These are phyloP conservation scores for Henicopernis longicauda DNA, from an alignment of 2,113 vertebrate genomes.

Conservation along the genomic window DNA sequence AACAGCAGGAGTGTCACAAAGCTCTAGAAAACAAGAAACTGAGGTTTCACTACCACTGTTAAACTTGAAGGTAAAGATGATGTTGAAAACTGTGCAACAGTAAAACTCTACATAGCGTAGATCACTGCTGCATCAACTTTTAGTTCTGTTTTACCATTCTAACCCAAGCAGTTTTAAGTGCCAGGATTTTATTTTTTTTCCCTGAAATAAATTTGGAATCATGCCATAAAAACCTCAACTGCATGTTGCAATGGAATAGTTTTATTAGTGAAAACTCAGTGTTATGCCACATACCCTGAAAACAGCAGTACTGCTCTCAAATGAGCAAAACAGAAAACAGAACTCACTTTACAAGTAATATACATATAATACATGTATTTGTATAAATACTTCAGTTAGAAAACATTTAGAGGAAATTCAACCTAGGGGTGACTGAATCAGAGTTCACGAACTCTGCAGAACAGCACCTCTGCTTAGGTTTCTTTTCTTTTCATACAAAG, in stretches of 20 bases:
- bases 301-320: not conserved
- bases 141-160: not conserved
- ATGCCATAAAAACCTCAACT: not conserved
- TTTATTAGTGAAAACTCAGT: not conserved
- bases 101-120: not conserved
- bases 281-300: not conserved
- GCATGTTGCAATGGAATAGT: not conserved
- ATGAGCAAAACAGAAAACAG: not conserved
- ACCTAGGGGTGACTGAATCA: not conserved
- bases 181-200: not conserved
- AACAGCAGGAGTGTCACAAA: not conserved
- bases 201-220: not conserved
- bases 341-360: not conserved
- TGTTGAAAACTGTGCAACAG: rapidly evolving
- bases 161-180: not conserved
- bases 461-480: not conserved
- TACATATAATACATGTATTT: not conserved
- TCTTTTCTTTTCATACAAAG: not conserved
- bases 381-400: not conserved
- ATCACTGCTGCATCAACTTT: not conserved
- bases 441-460: not conserved
- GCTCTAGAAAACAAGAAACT: not conserved
- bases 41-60: not conserved
- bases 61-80: not conserved
- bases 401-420: not conserved